These are phyloP conservation scores for Telenomus remus DNA, from an alignment of 1,140 invertebrate genomes.

Conservation along the genomic window DNA sequence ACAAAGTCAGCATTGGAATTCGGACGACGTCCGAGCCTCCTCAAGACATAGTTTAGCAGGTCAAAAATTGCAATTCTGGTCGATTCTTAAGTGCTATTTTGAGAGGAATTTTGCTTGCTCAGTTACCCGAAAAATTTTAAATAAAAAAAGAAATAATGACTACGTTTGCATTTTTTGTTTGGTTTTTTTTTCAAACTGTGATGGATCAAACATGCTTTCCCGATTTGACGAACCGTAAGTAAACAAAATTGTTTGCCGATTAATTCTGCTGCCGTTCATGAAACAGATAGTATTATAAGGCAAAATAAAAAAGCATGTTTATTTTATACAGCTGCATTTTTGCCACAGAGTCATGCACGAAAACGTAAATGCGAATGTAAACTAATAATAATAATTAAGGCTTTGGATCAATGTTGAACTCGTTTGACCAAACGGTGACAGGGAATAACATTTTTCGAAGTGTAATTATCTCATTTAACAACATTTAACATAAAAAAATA, in stretches of 20 bases:
- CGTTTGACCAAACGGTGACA: conserved; percentile 32
- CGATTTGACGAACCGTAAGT: neutral
- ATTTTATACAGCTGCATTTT: conserved; percentile 24
- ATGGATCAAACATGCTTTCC: neutral
- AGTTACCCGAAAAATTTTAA: neutral
- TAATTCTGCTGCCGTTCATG: conserved; percentile 17
- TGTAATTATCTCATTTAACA: too few species aligned
- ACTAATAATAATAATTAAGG: conserved; percentile 42
- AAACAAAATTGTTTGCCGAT: conserved; percentile 14
- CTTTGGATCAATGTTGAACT: conserved; percentile 48
- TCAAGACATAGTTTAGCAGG: conserved; percentile 30
- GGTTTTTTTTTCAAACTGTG: neutral
- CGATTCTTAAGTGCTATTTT: conserved; percentile 15
- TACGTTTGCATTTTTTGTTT: neutral
- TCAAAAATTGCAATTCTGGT: conserved; percentile 31
- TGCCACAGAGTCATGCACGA: conserved; percentile 21
- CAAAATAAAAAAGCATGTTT: conserved; percentile 30
- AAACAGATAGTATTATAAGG: conserved; percentile 15
- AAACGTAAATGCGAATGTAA: conserved; percentile 37
- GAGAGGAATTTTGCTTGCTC: neutral
- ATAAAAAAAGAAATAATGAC: neutral
- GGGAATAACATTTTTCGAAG: too few species aligned
- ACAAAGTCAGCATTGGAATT: conserved; percentile 38
- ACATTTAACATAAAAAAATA: too few species aligned
- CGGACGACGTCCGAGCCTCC: conserved; percentile 20